Evolutionary conservation across 2,888 invertebrate species (phyloP).

Genomic region (Phrixothrix hirtus): DNA sequence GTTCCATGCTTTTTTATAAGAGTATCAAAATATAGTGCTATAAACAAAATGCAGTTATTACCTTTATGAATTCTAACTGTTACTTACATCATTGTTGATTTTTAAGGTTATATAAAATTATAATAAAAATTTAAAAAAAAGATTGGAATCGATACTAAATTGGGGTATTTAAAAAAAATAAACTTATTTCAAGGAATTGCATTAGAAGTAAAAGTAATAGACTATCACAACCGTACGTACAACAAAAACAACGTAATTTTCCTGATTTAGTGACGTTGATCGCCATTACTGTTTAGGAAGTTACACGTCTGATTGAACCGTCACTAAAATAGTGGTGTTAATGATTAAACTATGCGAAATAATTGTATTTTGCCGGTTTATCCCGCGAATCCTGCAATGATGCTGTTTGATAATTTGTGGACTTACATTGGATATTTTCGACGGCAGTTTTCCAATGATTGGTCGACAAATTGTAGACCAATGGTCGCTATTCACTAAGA

Average conservation of each 20-base stretch:
- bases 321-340: slow-evolving; percentile 22
- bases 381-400: slow-evolving; percentile 49
- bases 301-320: slow-evolving; percentile 24
- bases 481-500: slow-evolving; percentile 76
- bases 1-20: too few species aligned
- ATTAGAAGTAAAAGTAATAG: too few species aligned
- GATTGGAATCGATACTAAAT: too few species aligned
- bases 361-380: slow-evolving; percentile 48
- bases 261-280: slow-evolving; percentile 1
- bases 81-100: too few species aligned
- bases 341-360: slow-evolving; percentile 37
- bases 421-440: slow-evolving; percentile 76
- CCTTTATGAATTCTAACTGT: too few species aligned
- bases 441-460: slow-evolving; percentile 84
- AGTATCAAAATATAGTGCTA: too few species aligned
- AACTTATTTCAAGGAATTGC: too few species aligned
- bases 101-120: too few species aligned
- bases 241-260: neutral
- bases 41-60: too few species aligned
- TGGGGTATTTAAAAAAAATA: too few species aligned
- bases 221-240: too few species aligned
- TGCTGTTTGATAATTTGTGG: slow-evolving; percentile 68
- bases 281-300: slow-evolving; percentile 29
- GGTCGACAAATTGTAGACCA: slow-evolving; percentile 85
- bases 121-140: too few species aligned